Evolutionary conservation across 1,140 invertebrate genomes (phyloP), one percentile per base, ranked within the genome.

Genomic region (Papilio helenus): DNA sequence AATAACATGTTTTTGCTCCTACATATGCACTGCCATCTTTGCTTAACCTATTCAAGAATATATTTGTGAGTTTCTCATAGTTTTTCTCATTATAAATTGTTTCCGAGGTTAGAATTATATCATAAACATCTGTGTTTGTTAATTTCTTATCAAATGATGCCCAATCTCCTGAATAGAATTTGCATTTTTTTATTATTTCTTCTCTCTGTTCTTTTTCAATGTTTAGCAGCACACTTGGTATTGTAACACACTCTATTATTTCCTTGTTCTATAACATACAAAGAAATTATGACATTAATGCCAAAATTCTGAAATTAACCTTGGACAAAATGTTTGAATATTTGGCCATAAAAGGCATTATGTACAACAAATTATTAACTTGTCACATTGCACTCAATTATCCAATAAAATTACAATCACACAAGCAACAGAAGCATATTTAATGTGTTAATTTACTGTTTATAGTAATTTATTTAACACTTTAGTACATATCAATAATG

Each of bases 11-110:
- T 95, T 99, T 99, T 1, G 97, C 98, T 80, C 98, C 98, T 46
- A 99, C 86, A 90, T 96, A 96, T 91, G 97, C 95, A 51, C 93
- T 86, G 61, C 98, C 98, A 88, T 94, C 84, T 71, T 93, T 85
- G 85, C 96, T 97, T n/a, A 99, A 89, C 79, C 95, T 95, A 46
- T 94, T 86, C 87, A 96, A 95, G 85, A 99, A 97, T 55, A 98
- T 90, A 68, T 96, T 85, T 65, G 97, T 95, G 0, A 99, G 88
- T 89, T 98, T 98, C 26, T 91, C 85, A 89, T 99, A 97, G 94
- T 97, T 98, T 1, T 96, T 94, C 55, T 96, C 88, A 95, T 98
- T 98, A 87, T 99, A 99, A 86, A 99, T 98, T 1, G 98, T 99
- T 95, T 99, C 98, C 65, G 97, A 97, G 9, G 97, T 98, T 2